Percentiles rank a stretch among this genome's conserved stretches.
Evolutionary conservation across 23 tunicate species (phyloP).

Genomic region (Oikopleura dioica): DNA sequence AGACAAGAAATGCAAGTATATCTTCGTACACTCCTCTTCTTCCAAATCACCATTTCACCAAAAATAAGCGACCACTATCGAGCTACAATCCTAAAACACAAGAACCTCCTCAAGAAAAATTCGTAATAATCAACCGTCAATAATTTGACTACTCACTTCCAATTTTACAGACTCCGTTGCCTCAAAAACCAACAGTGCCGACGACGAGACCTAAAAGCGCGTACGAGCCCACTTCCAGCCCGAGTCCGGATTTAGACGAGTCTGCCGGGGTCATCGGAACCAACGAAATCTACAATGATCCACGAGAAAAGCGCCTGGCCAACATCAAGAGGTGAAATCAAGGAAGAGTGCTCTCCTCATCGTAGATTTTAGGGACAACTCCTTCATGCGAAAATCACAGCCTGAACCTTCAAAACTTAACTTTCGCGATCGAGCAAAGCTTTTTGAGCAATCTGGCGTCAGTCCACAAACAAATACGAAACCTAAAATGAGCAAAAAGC

Average conservation of each 20-base stretch:
- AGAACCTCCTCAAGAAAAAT: not conserved
- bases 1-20: not conserved
- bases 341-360: too few species aligned
- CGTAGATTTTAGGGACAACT: conserved; percentile 37
- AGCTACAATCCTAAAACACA: not conserved
- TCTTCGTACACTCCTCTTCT: not conserved
- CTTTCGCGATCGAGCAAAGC: conserved; percentile 55
- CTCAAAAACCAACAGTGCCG: too few species aligned
- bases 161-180: too few species aligned
- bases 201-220: too few species aligned
- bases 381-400: conserved; percentile 22
- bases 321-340: conserved; percentile 21
- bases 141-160: too few species aligned
- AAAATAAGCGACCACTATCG: conserved; percentile 2
- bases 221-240: too few species aligned
- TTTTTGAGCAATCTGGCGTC: conserved; percentile 32
- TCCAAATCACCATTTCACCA: not conserved
- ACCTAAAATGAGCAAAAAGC: conserved; percentile 35
- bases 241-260: conserved; percentile 6
- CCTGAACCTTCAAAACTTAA: conserved; percentile 64
- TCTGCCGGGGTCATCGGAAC: conserved; percentile 65
- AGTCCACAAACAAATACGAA: conserved; percentile 30
- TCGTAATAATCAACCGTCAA: too few species aligned
- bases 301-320: conserved; percentile 34
- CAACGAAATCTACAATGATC: conserved; percentile 78